Percentiles rank a stretch among this genome's conserved stretches.
Evolutionary conservation across 2,797 vertebrate genomes (phyloP).

Genomic region (Distichodus sexfasciatus): DNA sequence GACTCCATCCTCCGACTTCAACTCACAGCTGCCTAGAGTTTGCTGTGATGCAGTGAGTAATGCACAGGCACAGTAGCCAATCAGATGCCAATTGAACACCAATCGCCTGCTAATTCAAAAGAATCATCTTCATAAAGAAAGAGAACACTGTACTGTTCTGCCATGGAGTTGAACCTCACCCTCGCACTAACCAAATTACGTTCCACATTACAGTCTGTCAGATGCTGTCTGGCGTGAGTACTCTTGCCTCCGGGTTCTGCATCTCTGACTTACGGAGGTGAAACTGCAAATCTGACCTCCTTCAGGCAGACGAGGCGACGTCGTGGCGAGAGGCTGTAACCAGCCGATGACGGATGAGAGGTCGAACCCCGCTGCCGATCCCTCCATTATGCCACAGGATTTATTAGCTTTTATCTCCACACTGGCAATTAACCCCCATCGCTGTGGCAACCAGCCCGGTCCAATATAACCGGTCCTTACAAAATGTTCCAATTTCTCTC

Average conservation of each 20-base stretch:
- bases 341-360: conserved; percentile 72
- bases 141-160: too few relatives aligned
- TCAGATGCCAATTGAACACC: too few relatives aligned
- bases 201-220: too few relatives aligned
- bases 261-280: not conserved
- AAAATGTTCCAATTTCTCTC: conserved; percentile 60
- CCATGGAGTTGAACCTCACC: too few relatives aligned
- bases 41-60: too few relatives aligned
- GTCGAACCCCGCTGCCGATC: conserved; percentile 63
- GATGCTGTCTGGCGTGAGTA: not conserved
- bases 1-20: too few relatives aligned
- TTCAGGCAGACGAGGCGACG: not conserved
- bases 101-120: too few relatives aligned
- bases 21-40: too few relatives aligned
- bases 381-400: conserved; percentile 76
- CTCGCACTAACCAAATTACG: too few relatives aligned
- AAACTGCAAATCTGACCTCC: not conserved
- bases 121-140: too few relatives aligned
- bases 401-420: conserved; percentile 81
- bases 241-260: not conserved
- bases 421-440: conserved; percentile 77
- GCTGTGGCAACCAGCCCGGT: conserved; percentile 12
- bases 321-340: conserved; percentile 31
- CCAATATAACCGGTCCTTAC: conserved; percentile 39
- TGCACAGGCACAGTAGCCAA: too few relatives aligned